These are phyloP conservation scores for Bruchidius siliquastri DNA, from an alignment of 2,888 invertebrate species.

Conservation along the genomic window DNA sequence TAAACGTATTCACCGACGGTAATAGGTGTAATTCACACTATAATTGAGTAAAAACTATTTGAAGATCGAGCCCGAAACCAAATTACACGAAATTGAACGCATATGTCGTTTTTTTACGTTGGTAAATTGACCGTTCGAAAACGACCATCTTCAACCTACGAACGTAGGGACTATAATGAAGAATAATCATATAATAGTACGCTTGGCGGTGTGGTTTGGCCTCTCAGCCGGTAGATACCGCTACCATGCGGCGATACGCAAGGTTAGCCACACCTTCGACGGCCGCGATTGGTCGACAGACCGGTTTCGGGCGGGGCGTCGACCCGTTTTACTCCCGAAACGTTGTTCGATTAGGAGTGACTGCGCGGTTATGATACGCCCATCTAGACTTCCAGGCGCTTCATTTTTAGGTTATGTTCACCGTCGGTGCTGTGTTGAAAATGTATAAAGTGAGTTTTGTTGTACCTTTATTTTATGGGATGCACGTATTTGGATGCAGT, in stretches of 20 bases:
- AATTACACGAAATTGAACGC: slow-evolving; percentile 50
- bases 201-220: slow-evolving; percentile 43
- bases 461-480: slow-evolving; percentile 23
- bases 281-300: slow-evolving; percentile 32
- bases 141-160: slow-evolving; percentile 50
- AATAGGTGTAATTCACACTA: slow-evolving; percentile 50
- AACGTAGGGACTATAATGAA: slow-evolving; percentile 51
- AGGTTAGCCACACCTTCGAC: slow-evolving; percentile 26
- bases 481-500: slow-evolving; percentile 17
- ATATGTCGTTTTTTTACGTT: slow-evolving; percentile 47
- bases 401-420: slow-evolving; percentile 44
- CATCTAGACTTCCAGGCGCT: slow-evolving; percentile 45
- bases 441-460: slow-evolving; percentile 25
- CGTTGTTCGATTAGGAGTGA: slow-evolving; percentile 28
- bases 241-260: slow-evolving; percentile 42
- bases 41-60: slow-evolving; percentile 48
- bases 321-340: slow-evolving; percentile 35
- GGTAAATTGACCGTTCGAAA: slow-evolving; percentile 46
- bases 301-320: slow-evolving; percentile 20
- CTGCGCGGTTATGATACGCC: slow-evolving; percentile 32
- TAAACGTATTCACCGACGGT: slow-evolving; percentile 42
- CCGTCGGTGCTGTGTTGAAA: slow-evolving; percentile 25
- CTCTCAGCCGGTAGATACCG: slow-evolving; percentile 44
- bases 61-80: slow-evolving; percentile 47
- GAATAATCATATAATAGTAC: slow-evolving; percentile 52